These are phyloP conservation scores for Gnathonemus longibarbis DNA, from an alignment of 2,113 vertebrate species.

Conservation along the genomic window DNA sequence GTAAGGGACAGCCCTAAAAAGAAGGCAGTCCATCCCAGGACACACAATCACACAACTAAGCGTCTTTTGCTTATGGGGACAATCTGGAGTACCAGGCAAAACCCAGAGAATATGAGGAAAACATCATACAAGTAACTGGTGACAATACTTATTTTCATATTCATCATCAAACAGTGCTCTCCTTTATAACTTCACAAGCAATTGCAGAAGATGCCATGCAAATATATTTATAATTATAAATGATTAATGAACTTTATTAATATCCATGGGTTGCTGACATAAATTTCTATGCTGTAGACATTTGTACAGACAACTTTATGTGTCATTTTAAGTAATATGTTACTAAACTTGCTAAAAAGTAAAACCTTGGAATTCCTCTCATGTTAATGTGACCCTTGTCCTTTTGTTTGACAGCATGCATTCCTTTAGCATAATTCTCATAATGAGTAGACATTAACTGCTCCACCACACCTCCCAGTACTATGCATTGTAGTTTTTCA, in stretches of 20 bases:
- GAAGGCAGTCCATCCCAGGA: neutral
- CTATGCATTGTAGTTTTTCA: conserved; percentile 32
- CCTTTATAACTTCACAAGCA: neutral
- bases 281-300: neutral
- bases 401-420: neutral
- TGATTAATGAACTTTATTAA: neutral
- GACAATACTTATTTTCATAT: neutral
- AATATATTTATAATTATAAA: neutral
- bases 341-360: neutral
- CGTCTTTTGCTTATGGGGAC: neutral
- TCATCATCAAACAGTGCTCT: neutral
- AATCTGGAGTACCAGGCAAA: neutral
- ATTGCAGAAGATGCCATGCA: neutral
- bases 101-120: neutral
- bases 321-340: neutral
- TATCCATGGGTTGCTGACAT: neutral
- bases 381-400: neutral
- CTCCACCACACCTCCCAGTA: conserved; percentile 43
- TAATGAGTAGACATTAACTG: neutral
- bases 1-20: neutral
- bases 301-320: neutral
- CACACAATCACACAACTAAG: neutral
- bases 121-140: neutral
- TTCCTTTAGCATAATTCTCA: neutral
- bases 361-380: neutral